Percentiles rank a stretch among this genome's conserved stretches.
These are phyloP conservation scores for Drosophila putrida DNA, from an alignment of 2,888 invertebrate species.

Conservation along the genomic window DNA sequence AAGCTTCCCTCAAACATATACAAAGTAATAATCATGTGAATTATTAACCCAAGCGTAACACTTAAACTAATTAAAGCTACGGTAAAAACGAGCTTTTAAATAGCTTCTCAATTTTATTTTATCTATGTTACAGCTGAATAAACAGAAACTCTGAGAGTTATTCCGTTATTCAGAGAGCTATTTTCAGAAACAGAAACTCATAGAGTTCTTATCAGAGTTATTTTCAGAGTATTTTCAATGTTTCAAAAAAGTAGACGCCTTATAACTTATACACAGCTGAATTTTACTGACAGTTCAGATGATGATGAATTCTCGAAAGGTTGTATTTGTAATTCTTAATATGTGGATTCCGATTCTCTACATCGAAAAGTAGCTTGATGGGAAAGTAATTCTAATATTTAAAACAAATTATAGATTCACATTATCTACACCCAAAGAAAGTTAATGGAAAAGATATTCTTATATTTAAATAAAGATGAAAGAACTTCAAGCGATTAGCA, in stretches of 20 bases:
- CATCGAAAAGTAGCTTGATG: too few species aligned
- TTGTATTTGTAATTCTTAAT: neutral
- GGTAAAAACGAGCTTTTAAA: slow-evolving; percentile 5
- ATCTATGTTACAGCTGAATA: slow-evolving; percentile 9
- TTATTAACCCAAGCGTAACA: slow-evolving; percentile 15
- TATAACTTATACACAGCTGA: neutral
- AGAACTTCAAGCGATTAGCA: too few species aligned
- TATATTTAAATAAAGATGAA: too few species aligned
- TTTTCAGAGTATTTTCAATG: neutral
- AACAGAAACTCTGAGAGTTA: slow-evolving; percentile 1
- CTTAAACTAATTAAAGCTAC: slow-evolving; percentile 14
- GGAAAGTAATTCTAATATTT: too few species aligned
- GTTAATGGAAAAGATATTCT: too few species aligned
- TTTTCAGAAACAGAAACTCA: neutral
- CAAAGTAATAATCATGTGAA: neutral
- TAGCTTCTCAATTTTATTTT: neutral
- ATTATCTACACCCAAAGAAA: too few species aligned
- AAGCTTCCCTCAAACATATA: neutral
- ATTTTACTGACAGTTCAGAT: neutral
- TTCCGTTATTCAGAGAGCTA: neutral
- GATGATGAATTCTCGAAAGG: slow-evolving; percentile 1
- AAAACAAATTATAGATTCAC: too few species aligned
- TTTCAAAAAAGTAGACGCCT: neutral
- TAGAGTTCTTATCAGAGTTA: neutral
- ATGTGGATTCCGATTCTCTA: too few species aligned